Percentiles rank a stretch among this genome's conserved stretches.
Evolutionary conservation across 2,888 invertebrate species (phyloP).

Genomic region (Eristalis tenax): DNA sequence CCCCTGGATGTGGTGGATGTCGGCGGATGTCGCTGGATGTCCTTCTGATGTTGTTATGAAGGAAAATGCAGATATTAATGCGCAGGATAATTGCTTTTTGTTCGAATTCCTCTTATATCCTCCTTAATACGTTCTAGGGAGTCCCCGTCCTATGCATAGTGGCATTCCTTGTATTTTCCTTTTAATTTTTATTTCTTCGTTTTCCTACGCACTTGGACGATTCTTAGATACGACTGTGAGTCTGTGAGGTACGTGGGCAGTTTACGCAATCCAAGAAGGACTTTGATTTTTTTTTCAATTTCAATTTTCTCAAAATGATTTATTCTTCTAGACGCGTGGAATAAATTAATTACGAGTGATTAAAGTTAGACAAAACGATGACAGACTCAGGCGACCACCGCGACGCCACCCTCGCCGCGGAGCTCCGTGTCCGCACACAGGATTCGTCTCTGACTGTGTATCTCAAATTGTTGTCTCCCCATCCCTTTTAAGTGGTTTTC

Average conservation of each 20-base stretch:
- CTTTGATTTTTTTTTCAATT: conserved; percentile 23
- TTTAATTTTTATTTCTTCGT: not conserved
- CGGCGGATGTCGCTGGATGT: conserved; percentile 1
- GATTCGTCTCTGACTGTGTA: not conserved
- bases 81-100: conserved; percentile 61
- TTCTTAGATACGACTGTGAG: conserved; percentile 25
- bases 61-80: conserved; percentile 63
- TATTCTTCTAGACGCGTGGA: conserved; percentile 24
- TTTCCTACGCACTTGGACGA: conserved; percentile 19
- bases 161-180: not conserved
- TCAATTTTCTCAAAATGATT: not conserved
- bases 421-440: not conserved
- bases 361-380: conserved; percentile 10
- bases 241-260: conserved; percentile 13
- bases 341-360: conserved; percentile 46
- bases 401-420: not conserved
- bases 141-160: conserved; percentile 12
- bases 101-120: conserved; percentile 55
- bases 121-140: conserved; percentile 31
- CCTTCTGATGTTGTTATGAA: conserved; percentile 40
- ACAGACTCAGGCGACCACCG: not conserved
- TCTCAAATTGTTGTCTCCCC: not conserved
- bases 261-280: conserved; percentile 13
- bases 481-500: not conserved
- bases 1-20: not conserved